Conservation (phyloP, 2,888 invertebrate genomes). For the Drosophila tripunctata region DNA sequence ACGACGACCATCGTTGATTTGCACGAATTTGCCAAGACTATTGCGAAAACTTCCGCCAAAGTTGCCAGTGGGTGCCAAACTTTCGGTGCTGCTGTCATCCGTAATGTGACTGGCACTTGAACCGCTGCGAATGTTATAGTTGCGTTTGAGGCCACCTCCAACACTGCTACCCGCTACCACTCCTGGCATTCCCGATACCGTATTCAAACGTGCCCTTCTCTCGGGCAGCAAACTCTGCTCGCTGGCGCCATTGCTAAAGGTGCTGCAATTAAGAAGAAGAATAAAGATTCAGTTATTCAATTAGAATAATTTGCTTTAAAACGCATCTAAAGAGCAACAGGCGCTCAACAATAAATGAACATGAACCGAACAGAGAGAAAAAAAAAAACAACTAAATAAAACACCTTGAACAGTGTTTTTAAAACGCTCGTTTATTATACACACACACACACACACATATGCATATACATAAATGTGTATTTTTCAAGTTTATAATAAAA, state of each 20-base stretch:
- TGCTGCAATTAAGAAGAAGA: conserved; percentile 77
- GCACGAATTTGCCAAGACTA: conserved; percentile 79
- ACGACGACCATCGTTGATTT: conserved; percentile 83
- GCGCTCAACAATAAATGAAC: conserved; percentile 58
- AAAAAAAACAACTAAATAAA: neutral
- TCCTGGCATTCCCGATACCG: conserved; percentile 81
- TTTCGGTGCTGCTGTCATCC: conserved; percentile 90
- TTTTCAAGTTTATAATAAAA: conserved; percentile 1
- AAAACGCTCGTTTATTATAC: neutral
- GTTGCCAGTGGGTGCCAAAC: conserved; percentile 86
- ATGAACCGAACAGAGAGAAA: neutral
- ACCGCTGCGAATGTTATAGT: conserved; percentile 78
- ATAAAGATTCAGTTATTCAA: neutral
- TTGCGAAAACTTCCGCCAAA: conserved; percentile 73
- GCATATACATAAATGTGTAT: neutral
- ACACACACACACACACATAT: neutral
- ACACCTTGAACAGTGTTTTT: conserved; percentile 6
- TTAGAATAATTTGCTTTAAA: conserved; percentile 33
- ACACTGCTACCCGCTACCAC: conserved; percentile 45
- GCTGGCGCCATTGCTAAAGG: conserved; percentile 84
- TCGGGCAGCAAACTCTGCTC: conserved; percentile 78
- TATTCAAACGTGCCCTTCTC: conserved; percentile 82
- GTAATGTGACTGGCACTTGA: conserved; percentile 82
- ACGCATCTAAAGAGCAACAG: conserved; percentile 63
- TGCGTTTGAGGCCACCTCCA: conserved; percentile 71